Conservation (phyloP, 1,140 invertebrate species). For the Drosophila prosaltans region DNA sequence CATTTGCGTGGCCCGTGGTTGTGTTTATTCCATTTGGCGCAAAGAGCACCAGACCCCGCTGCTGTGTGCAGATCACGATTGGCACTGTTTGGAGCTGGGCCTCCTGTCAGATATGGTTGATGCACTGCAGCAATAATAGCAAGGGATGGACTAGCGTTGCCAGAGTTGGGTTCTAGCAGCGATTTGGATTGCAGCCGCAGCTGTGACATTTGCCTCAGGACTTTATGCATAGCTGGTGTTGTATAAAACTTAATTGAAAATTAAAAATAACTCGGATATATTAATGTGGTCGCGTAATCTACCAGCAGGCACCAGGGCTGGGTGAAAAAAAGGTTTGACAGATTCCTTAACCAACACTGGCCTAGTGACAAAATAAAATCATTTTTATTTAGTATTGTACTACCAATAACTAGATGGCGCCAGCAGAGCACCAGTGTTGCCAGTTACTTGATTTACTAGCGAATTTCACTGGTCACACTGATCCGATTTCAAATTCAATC, state of each 20-base stretch:
- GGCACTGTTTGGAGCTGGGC: conserved; percentile 16
- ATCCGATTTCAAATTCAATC: not conserved
- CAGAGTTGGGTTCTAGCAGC: conserved; percentile 26
- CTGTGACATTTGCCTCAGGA: conserved; percentile 58
- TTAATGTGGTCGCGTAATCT: conserved; percentile 63
- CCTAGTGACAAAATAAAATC: not conserved
- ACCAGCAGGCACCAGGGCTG: conserved; percentile 33
- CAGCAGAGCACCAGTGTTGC: not conserved
- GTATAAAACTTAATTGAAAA: conserved; percentile 26
- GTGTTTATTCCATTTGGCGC: conserved; percentile 73
- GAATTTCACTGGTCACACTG: not conserved
- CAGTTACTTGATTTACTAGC: not conserved
- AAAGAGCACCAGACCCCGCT: conserved; percentile 35
- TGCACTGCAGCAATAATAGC: conserved; percentile 10
- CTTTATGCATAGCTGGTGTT: conserved; percentile 55
- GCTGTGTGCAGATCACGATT: conserved; percentile 61
- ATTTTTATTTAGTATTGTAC: no score
- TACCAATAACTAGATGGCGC: no score
- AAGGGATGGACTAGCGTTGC: conserved; percentile 17
- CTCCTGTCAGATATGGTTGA: not conserved
- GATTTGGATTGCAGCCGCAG: conserved; percentile 42
- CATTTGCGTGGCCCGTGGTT: conserved; percentile 84
- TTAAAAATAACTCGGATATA: conserved; percentile 19
- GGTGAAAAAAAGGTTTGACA: not conserved
- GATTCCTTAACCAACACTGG: not conserved